Percentiles rank a stretch among this genome's conserved stretches.
These are phyloP conservation scores for Sebastolobus altivelis DNA, from an alignment of 2,797 vertebrate species.

Conservation along the genomic window DNA sequence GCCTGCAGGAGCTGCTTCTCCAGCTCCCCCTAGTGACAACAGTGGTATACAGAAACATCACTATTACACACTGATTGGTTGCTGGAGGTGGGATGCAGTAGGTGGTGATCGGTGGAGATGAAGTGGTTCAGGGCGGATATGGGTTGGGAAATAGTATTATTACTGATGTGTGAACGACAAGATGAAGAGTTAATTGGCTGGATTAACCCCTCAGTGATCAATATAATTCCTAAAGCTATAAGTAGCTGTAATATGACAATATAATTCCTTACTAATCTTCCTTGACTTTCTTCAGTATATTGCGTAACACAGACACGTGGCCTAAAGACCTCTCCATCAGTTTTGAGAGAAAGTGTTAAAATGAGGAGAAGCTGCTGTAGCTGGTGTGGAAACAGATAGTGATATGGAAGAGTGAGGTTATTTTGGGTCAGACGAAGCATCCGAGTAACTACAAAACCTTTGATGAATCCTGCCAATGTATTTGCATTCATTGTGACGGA, in stretches of 20 bases:
- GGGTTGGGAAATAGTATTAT: constrained; percentile 13
- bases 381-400: constrained; percentile 12
- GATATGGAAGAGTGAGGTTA: constrained; percentile 1
- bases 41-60: constrained; percentile 48
- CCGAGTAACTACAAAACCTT: constrained; percentile 1
- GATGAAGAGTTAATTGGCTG: constrained; percentile 3
- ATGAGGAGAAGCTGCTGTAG: constrained; percentile 36
- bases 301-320: constrained; percentile 20
- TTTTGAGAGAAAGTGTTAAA: constrained; percentile 29
- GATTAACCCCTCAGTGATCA: neutral
- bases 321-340: neutral
- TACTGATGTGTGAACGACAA: neutral
- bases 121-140: constrained; percentile 8
- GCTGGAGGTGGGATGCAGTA: neutral
- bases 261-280: neutral
- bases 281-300: constrained; percentile 12
- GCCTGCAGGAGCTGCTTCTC: constrained; percentile 99
- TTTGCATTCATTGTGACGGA: constrained; percentile 11
- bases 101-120: constrained; percentile 5
- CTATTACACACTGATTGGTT: neutral
- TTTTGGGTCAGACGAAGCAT: constrained; percentile 9
- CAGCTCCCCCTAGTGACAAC: constrained; percentile 93
- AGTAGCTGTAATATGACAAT: neutral
- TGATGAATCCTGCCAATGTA: constrained; percentile 19
- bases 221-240: constrained; percentile 1